Conservation (phyloP, 2,797 vertebrate genomes). For the Geotrypetes seraphini region DNA sequence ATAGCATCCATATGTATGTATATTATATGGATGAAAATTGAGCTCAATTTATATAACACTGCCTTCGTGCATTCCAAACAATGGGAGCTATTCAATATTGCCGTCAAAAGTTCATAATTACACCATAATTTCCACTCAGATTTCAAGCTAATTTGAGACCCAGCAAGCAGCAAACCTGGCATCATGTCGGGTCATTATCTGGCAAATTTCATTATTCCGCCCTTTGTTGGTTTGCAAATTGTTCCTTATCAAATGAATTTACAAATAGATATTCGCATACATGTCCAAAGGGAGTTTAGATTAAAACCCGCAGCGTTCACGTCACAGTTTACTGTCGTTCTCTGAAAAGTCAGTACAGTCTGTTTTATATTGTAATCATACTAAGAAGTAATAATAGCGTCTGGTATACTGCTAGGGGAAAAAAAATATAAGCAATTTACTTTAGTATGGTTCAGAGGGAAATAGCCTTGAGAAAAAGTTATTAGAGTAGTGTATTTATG, state of each 20-base stretch:
- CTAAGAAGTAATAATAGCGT: constrained; percentile 30
- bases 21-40: too few species aligned
- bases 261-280: too few species aligned
- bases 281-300: constrained; percentile 8
- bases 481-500: constrained; percentile 51
- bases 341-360: background rate
- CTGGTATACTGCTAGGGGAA: constrained; percentile 21
- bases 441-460: constrained; percentile 36
- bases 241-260: constrained; percentile 15
- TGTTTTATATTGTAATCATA: constrained; percentile 26
- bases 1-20: too few species aligned
- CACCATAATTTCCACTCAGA: background rate
- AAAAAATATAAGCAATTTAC: constrained; percentile 43
- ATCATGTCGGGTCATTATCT: constrained; percentile 9
- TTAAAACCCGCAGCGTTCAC: constrained; percentile 3
- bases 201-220: constrained; percentile 35
- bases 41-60: too few species aligned
- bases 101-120: too few species aligned
- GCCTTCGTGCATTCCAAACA: too few species aligned
- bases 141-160: background rate
- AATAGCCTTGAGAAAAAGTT: constrained; percentile 50
- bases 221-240: constrained; percentile 14
- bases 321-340: constrained; percentile 18
- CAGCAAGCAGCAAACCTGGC: constrained; percentile 9
- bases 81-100: background rate